Percentiles rank a stretch among this genome's conserved stretches.
These are phyloP conservation scores for Calidris pygmaea DNA, from an alignment of 2,113 vertebrate species.

Conservation along the genomic window DNA sequence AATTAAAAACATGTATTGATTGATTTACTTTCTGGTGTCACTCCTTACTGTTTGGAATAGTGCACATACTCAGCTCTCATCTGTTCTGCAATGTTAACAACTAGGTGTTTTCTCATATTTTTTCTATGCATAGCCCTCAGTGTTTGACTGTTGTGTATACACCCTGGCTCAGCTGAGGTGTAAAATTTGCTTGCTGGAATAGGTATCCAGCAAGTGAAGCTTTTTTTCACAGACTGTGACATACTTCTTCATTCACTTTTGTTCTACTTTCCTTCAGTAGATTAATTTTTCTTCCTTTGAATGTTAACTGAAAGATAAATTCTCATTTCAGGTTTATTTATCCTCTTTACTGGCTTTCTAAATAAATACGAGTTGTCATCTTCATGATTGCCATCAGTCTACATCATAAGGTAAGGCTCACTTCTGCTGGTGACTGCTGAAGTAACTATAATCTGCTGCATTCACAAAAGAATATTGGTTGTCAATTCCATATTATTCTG, in stretches of 20 bases:
- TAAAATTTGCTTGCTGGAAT: background rate
- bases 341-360: background rate
- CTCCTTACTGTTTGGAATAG: background rate
- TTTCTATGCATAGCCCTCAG: background rate
- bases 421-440: background rate
- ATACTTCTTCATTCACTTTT: background rate
- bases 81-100: conserved; percentile 1
- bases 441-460: background rate
- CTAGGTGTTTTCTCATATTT: background rate
- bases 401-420: background rate
- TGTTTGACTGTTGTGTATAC: background rate
- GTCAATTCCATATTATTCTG: background rate
- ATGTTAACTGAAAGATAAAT: background rate
- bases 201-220: background rate
- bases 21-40: background rate
- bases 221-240: background rate
- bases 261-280: background rate
- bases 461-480: background rate
- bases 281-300: background rate
- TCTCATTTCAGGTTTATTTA: background rate
- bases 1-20: background rate
- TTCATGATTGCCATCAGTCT: background rate
- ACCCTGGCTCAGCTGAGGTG: background rate
- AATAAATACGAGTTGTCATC: background rate
- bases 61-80: background rate